Evolutionary conservation across 2,888 invertebrate species (phyloP), one percentile per base, ranked within the genome.

Genomic region (Chorisops tibialis): DNA sequence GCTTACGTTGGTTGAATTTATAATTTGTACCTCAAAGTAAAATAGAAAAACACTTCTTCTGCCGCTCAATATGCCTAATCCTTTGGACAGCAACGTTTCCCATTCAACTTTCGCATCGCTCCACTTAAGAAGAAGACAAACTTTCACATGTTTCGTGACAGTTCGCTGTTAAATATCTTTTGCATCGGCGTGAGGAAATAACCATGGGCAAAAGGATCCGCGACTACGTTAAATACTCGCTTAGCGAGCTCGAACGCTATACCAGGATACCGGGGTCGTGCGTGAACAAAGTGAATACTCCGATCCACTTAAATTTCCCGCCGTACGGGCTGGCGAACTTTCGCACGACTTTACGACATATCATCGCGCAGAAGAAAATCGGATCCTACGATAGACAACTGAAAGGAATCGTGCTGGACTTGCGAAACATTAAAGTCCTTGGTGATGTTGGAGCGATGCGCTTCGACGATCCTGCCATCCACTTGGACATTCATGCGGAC

Each of bases 401-500:
- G 30, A 73, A 81, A 59, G 87, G 87, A 4, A 83, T 87, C 59
- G 73, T 86, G 12, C 72, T 87, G 16, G 83, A 84, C 16, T 84
- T 84, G 67, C 79, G 81, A 67, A 84, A 85, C 65, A 79, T 86
- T 3, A 84, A 82, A 71, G 69, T 87, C 1, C 63, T 82, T 4
- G 79, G 79, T 1, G 68, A 76, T 2, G 65, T 75, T 2, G 85
- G 82, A 4, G 73, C 73, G 2, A 75, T 85, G 45, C 75, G 82
- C 7, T 74, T 80, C 43, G 85, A 86, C 66, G 80, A 81, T 63
- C 80, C 81, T 24, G 81, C 76, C 41, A 76, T 86, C 65, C 86
- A 87, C 69, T 66, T 86, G 30, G 78, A 84, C 66, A 75, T 87
- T 3, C 76, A 81, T 68, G 85, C 83, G 1, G 83, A 86, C 69